Evolutionary conservation across 2,113 vertebrate species (phyloP).

Genomic region (Pseudopipra pipra): DNA sequence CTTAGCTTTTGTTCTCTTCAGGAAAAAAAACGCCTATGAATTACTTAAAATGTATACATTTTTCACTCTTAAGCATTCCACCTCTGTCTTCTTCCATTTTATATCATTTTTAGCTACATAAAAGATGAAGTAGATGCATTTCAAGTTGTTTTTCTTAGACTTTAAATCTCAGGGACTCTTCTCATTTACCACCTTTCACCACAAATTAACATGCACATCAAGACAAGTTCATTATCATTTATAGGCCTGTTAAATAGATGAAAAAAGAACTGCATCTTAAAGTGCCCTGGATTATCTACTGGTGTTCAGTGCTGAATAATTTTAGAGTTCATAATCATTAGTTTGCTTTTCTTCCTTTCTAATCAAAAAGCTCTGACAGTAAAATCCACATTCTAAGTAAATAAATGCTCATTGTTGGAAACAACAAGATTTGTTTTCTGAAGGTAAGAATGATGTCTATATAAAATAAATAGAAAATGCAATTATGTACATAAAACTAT

Average conservation of each 20-base stretch:
- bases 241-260: background rate
- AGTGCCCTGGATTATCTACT: background rate
- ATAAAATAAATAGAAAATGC: background rate
- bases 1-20: slow-evolving; percentile 57
- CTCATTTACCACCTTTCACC: slow-evolving; percentile 35
- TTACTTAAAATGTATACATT: slow-evolving; percentile 60
- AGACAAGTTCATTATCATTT: slow-evolving; percentile 49
- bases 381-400: background rate
- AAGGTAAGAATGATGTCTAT: background rate
- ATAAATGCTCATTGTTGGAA: background rate
- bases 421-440: background rate
- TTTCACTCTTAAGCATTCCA: slow-evolving; percentile 63
- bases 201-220: slow-evolving; percentile 47
- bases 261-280: background rate
- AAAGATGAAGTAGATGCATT: slow-evolving; percentile 41
- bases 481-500: background rate
- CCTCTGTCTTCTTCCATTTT: slow-evolving; percentile 42
- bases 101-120: slow-evolving; percentile 38
- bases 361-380: background rate
- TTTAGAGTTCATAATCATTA: background rate
- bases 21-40: background rate
- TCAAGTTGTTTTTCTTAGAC: slow-evolving; percentile 16
- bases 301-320: background rate
- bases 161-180: slow-evolving; percentile 15
- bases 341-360: background rate